Conservation (phyloP, 2,797 vertebrate genomes). For the Silurus aristotelis region DNA sequence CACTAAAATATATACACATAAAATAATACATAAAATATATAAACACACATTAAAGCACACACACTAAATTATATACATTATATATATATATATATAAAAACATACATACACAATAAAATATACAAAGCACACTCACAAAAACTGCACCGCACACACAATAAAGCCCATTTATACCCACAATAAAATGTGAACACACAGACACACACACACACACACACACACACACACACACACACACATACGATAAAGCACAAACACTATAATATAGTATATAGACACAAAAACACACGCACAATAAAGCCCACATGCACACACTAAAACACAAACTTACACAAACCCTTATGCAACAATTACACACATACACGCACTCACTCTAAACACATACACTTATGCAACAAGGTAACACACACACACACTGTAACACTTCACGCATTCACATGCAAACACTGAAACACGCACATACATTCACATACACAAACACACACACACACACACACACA, state of each 20-base stretch:
- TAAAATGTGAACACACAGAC: not conserved
- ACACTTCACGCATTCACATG: not conserved
- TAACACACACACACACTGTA: not conserved
- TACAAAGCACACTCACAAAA: too few species aligned
- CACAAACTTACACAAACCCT: not conserved
- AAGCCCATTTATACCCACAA: too few species aligned
- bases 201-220: not conserved
- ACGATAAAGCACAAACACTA: too few species aligned
- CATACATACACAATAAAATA: too few species aligned
- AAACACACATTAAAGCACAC: not conserved
- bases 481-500: not conserved
- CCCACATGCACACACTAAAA: too few species aligned
- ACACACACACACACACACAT: not conserved
- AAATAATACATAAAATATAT: too few species aligned
- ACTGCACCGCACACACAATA: not conserved
- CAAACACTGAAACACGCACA: conserved; percentile 1
- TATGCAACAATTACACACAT: not conserved
- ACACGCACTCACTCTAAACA: conserved; percentile 15
- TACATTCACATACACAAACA: not conserved
- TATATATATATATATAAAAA: too few species aligned
- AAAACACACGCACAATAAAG: too few species aligned
- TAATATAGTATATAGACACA: too few species aligned
- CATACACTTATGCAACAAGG: not conserved
- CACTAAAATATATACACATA: not conserved
- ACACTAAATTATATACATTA: not conserved